Conservation (phyloP, 2,888 invertebrate species). For the Adela reaumurella region DNA sequence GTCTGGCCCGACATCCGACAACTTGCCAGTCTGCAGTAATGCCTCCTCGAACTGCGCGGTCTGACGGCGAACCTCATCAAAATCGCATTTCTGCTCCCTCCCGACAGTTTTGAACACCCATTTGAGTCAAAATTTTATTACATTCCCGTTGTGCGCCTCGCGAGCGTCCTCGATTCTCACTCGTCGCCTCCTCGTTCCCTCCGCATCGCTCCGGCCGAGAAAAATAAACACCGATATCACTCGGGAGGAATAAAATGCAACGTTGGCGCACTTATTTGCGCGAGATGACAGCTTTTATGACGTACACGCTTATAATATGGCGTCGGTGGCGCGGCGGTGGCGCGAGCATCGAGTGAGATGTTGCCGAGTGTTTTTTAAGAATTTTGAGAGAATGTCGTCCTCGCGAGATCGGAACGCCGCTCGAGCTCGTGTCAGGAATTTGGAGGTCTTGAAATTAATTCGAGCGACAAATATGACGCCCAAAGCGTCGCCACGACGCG, state of each 20-base stretch:
- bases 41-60: constrained; percentile 9
- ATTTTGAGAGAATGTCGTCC: background rate
- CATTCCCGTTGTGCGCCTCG: constrained; percentile 19
- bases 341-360: background rate
- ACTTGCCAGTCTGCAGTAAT: background rate
- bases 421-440: background rate
- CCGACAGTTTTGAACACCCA: constrained; percentile 36
- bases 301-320: background rate
- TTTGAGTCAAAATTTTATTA: constrained; percentile 39
- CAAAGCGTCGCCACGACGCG: background rate
- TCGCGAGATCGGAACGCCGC: background rate
- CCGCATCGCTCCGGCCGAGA: too few relatives aligned
- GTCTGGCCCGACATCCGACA: background rate
- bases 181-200: too few relatives aligned
- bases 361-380: background rate
- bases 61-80: constrained; percentile 31
- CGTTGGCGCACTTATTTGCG: background rate
- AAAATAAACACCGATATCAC: background rate
- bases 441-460: background rate
- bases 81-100: constrained; percentile 20
- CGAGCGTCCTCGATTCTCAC: background rate
- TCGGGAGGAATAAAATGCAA: background rate
- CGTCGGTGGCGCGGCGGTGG: too few relatives aligned
- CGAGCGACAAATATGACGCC: background rate
- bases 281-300: background rate